Evolutionary conservation across 2,888 invertebrate genomes (phyloP).

Genomic region (Erebia aethiops): DNA sequence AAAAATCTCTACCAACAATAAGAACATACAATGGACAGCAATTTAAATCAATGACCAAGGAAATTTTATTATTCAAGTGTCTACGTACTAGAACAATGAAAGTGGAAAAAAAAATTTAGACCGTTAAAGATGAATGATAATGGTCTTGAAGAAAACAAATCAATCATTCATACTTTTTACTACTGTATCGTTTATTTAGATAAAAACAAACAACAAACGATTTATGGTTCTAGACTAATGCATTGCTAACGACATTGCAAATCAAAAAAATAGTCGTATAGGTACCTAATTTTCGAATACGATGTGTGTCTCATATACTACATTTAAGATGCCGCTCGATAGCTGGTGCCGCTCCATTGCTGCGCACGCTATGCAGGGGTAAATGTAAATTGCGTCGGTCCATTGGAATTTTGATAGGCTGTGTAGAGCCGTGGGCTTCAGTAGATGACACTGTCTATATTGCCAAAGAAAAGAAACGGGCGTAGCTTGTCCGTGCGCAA

Average conservation of each 20-base stretch:
- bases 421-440: no score
- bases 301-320: no score
- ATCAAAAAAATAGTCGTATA: no score
- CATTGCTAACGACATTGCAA: no score
- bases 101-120: slow-evolving; percentile 7
- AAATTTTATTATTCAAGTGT: slow-evolving; percentile 22
- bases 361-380: no score
- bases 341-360: no score
- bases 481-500: background rate
- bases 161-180: background rate
- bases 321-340: no score
- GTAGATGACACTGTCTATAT: no score
- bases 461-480: no score
- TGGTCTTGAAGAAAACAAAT: slow-evolving; percentile 1
- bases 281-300: no score
- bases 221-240: background rate
- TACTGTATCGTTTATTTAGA: slow-evolving; percentile 1
- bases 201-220: background rate
- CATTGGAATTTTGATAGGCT: no score
- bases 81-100: slow-evolving; percentile 14
- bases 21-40: slow-evolving; percentile 19
- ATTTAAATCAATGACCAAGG: slow-evolving; percentile 24
- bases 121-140: background rate
- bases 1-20: slow-evolving; percentile 25
- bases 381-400: no score